Conservation (phyloP, 2,113 vertebrate species). For the Narcine bancroftii region DNA sequence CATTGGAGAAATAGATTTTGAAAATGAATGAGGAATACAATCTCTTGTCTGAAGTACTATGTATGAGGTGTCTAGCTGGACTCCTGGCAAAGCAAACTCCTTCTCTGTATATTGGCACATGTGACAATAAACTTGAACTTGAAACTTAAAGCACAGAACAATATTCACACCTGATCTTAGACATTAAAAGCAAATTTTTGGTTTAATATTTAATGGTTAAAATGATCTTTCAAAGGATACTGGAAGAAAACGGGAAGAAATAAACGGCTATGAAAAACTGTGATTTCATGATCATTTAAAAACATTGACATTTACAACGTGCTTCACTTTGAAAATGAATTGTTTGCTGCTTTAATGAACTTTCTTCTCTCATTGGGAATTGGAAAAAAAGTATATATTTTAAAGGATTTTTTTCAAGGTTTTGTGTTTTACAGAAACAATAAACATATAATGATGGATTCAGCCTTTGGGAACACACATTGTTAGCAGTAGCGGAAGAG, state of each 20-base stretch:
- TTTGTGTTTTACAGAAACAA: background rate
- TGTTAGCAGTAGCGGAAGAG: background rate
- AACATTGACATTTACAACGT: background rate
- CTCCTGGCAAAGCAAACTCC: too few species aligned
- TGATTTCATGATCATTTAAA: background rate
- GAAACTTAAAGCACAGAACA: background rate
- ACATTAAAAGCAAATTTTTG: background rate
- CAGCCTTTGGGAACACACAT: background rate
- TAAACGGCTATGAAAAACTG: background rate
- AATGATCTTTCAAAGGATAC: background rate
- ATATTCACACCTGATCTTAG: background rate
- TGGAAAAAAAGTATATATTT: background rate
- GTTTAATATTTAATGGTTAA: background rate
- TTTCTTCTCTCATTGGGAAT: slow-evolving; percentile 10
- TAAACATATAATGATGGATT: background rate
- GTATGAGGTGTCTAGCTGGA: too few species aligned
- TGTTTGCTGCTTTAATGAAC: background rate
- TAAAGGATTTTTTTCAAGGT: background rate
- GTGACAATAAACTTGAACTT: too few species aligned
- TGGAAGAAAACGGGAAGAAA: background rate
- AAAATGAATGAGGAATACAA: too few species aligned
- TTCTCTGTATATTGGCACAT: too few species aligned
- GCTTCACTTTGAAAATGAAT: background rate
- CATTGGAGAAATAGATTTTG: too few species aligned
- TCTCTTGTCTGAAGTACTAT: too few species aligned